Evolutionary conservation across 2,888 invertebrate genomes (phyloP), one percentile per base, ranked within the genome.

Genomic region (Aplocera efformata): DNA sequence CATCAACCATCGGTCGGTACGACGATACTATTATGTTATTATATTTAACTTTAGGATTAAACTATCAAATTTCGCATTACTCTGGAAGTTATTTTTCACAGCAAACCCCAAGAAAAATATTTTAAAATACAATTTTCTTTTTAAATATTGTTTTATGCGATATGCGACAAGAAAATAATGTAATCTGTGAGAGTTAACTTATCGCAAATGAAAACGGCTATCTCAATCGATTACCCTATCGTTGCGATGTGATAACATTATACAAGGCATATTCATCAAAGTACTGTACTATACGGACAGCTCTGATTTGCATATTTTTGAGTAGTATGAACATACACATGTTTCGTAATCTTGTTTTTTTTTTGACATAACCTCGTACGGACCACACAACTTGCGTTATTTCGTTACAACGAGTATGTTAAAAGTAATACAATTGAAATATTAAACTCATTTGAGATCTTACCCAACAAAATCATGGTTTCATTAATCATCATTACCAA

Each of bases 151-250:
- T 38, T 52, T 54, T 48, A 49, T 49, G 50, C 32, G 51, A 56
- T 52, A 39, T 36, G 54, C 26, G 50, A 58, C 50, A 37, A 64
- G 50, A 56, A 55, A 58, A 45, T 46, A 44, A 50, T n/a, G 46
- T 48, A 46, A 47, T 47, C 31, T 41, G 54, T 58, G 62, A 67
- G 60, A 71, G 64, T 63, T 53, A 44, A 45, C 45, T 67, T 76
- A 78, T 79, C 75, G 42, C 46, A 42, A 60, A 58, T 62, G 56
- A 57, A 63, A 70, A 36, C 7, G 23, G 31, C 25, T 79, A 79
- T 81, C 77, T 67, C 48, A 68, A 72, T 72, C 65, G 79, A 81
- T 82, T 79, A 77, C 65, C 56, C 56, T 80, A 78, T 77, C 77
- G 63, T 59, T 67, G 67, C 66, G 63, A 58, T 47, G 54, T 58